phyloP scores from a whole-genome alignment of 2,113 vertebrate species.

The Hippolais icterina region DNA sequence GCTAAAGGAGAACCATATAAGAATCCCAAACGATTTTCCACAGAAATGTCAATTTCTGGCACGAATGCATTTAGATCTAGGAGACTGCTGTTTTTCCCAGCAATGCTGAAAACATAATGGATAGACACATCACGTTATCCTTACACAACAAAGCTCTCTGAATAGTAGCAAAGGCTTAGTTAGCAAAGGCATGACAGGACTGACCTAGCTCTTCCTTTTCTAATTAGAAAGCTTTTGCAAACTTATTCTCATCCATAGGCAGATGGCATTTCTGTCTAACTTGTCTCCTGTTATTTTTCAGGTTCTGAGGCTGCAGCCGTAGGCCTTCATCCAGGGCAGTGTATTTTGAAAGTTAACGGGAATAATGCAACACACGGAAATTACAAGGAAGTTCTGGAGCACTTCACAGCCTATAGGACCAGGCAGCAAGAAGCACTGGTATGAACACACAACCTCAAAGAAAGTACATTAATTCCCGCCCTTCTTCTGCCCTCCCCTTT shows the following conservation, averaged over 20 bases:
- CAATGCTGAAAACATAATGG: background rate
- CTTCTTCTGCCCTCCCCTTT: background rate
- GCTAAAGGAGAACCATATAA: background rate
- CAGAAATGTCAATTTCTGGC: background rate
- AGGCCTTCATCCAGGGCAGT: slow-evolving; percentile 92
- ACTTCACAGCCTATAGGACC: slow-evolving; percentile 84
- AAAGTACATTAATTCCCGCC: background rate
- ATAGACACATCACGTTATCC: background rate
- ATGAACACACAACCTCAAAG: background rate
- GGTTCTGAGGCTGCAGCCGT: slow-evolving; percentile 85
- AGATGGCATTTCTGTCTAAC: background rate
- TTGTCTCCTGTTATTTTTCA: slow-evolving; percentile 41
- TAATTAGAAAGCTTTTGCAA: background rate
- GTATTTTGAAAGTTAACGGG: slow-evolving; percentile 92
- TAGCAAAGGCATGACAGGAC: background rate
- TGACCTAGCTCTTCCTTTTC: background rate
- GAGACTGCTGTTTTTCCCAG: background rate
- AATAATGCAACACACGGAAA: slow-evolving; percentile 80
- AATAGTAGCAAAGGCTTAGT: background rate
- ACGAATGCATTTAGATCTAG: background rate
- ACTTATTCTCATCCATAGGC: background rate
- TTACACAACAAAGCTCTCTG: background rate
- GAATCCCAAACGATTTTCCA: background rate
- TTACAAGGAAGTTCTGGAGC: slow-evolving; percentile 87
- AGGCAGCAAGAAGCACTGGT: slow-evolving; percentile 79